Base-by-base conservation (phyloP, 2,113 vertebrate genomes). In the Microcebus jonahi region DNA sequence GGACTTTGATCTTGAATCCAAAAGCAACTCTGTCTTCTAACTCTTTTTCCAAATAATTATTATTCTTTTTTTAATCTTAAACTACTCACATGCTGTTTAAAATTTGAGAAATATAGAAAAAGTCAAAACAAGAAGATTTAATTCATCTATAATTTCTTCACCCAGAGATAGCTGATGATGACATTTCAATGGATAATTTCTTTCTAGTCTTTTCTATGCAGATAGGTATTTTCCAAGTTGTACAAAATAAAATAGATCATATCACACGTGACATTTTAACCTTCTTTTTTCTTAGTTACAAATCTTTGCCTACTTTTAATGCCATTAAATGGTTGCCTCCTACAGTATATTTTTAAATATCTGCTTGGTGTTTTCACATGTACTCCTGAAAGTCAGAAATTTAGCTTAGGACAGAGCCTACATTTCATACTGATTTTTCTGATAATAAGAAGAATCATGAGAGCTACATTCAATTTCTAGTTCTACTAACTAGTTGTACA, bases 261-360 rank as follows among this genome's bases (percentile, higher is more conserved):
- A 80, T 71, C 57, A 21, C 27, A 59, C 20, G 21, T 34, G 20
- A 3, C 29, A 76, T 94, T 95, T 95, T 95, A 50, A 91, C 4
- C 8, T 87, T 10, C 27, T 70, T 71, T 76, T 94, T 92, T 84
- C 48, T 82, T 81, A 63, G 18, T 84, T 17, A 90, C 84, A 76
- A 87, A 92, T 88, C 59, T 92, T 50, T 90, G 65, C 20, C 5
- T 88, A n/a, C 39, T 70, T 85, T 84, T 36, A 94, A 94, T 34
- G 21, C 4, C 59, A 76, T n/a, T 80, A 79, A 88, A 81, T 31
- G 1, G 25, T 48, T 79, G 21, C 11, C 29, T 70, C 87, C 7
- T 15, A 50, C 0, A 29, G 9, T 39, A 31, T 63, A 6, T 85
- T 88, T 65, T 42, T 48, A 76, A 31, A 71, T 21, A 39, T 20